Evolutionary conservation across 2,113 vertebrate genomes (phyloP), one percentile per base, ranked within the genome.

Genomic region (Xiphophorus couchianus): DNA sequence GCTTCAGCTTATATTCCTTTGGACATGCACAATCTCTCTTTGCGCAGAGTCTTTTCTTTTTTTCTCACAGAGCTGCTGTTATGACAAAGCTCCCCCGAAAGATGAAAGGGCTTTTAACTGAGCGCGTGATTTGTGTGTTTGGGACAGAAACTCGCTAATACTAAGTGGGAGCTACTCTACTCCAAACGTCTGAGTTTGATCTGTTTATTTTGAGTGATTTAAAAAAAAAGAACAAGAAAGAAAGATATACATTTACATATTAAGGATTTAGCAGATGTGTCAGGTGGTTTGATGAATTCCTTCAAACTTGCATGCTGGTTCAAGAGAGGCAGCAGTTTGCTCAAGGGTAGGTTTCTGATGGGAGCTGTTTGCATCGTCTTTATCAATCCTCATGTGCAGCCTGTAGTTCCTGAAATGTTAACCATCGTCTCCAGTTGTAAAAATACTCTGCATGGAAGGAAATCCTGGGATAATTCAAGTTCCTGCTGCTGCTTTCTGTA

Each of bases 31-130:
- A 69, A 54, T 33, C 48, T 35, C 12, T 70, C 28, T 3, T 5
- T 22, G 22, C 4, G 13, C 48, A 15, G 19, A 12, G 22, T 35
- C 28, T 28, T 30, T 30, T 30, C 4, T 30, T 30, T 30, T 58
- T 11, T 60, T 54, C 9, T 2, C 48, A 10, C 33, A n/a, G 31
- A 39, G 69, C 54, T 19, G 54, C 14, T 61, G n/a, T 61, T 28
- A 39, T 71, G 69, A 28, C 31, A 37, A 69, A 71, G 25, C 69
- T 31, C 31, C 60, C 35, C 35, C n/a, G 11, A 28, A 37, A 61
- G n/a, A 39, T 61, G 54, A 71, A 37, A 71, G 54, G 61, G 51
- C 13, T 70, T 70, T 60, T 60, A n/a, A 39, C 54, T 37, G 69
- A 61, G 8, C 31, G 28, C 31, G 28, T 60, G 48, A 4, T 12